Percentiles rank a stretch among this genome's conserved stretches.
Conservation (phyloP, 2,888 invertebrate genomes). For the Rhagonycha fulva region DNA sequence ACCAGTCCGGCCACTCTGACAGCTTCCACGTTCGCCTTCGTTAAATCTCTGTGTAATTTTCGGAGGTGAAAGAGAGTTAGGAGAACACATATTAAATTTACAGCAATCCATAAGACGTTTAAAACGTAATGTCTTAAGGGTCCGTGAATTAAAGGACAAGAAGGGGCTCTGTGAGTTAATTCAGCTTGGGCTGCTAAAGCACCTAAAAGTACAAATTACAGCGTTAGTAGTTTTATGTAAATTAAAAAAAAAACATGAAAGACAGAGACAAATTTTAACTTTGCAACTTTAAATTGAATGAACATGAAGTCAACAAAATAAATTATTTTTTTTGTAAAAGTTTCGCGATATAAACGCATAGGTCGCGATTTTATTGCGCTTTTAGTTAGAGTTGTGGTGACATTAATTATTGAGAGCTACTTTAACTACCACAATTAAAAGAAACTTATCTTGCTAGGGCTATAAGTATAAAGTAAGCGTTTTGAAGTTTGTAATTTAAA, state of each 20-base stretch:
- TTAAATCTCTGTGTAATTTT: constrained; percentile 79
- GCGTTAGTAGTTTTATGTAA: neutral
- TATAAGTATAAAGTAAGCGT: neutral
- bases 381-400: constrained; percentile 1
- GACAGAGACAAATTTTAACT: neutral
- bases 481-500: neutral
- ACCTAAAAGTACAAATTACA: constrained; percentile 55
- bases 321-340: neutral
- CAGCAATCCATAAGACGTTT: constrained; percentile 88
- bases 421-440: constrained; percentile 1
- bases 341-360: constrained; percentile 2
- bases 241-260: neutral
- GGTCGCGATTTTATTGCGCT: constrained; percentile 8
- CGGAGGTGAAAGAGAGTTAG: constrained; percentile 83
- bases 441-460: neutral
- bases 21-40: constrained; percentile 83
- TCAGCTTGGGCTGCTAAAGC: constrained; percentile 82
- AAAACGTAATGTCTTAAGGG: constrained; percentile 89
- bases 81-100: constrained; percentile 83
- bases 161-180: constrained; percentile 75
- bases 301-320: neutral
- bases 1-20: constrained; percentile 81
- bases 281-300: neutral
- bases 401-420: neutral
- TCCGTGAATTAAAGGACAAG: constrained; percentile 85